Base-by-base conservation (phyloP, 2,797 vertebrate species). In the Urosaurus nigricauda region DNA sequence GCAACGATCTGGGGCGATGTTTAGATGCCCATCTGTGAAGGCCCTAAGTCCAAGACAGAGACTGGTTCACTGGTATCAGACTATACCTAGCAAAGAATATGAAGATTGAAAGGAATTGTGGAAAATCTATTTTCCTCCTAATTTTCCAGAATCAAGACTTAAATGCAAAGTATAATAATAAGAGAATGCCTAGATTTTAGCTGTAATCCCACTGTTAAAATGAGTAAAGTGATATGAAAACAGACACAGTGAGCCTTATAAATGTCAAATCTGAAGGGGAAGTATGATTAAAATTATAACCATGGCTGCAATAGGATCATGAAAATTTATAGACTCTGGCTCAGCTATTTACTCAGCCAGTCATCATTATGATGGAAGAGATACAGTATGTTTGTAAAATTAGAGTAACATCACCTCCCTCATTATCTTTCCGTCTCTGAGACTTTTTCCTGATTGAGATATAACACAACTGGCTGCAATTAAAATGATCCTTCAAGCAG, bases 291-390 rank as follows among this genome's bases (percentile, higher is more conserved):
- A 60, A 17, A 74, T 37, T 91, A 88, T 0, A 1, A 43, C 12
- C 82, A 90, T 86, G 19, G 47, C 35, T 40, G 83, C 79, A 79
- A 0, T 0, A 5, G 1, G 0, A 0, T 24, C 79, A 86, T 0
- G 0, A 89, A 93, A 95, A 94, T 73, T 78, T 51, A 68, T 85
- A 86, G 79, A 47, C 63, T 92, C 73, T 93, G 91, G 82, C n/a
- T 88, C 74, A 75, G 32, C 11, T 1, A 78, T 71, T 47, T 35
- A 5, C 21, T n/a, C 17, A 87, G 56, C 53, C 51, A 86, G 84
- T 40, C 84, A 94, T 91, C 89, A 73, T 70, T 90, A 78, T 24
- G 91, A 51, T 19, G 51, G 88, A 70, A 78, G 60, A 53, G 37
- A 47, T 21, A 51, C 32, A 63, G 13, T 70, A 79, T 14, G 16